A percentile compares a stretch with the other conserved stretches of the same genome.
Evolutionary conservation across 2,888 invertebrate genomes (phyloP).

Genomic region (Macropis europaea): DNA sequence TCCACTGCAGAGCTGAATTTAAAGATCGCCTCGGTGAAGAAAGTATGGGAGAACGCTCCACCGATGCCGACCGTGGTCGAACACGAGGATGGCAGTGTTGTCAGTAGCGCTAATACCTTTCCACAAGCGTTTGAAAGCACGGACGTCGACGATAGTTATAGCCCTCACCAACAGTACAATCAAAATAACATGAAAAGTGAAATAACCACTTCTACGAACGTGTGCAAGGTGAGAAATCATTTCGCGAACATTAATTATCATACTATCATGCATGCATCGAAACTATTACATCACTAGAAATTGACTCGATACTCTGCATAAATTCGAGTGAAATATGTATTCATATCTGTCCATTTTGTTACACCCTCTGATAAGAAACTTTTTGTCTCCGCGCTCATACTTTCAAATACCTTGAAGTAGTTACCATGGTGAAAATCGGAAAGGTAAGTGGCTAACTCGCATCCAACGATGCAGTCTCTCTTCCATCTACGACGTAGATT

Average conservation of each 20-base stretch:
- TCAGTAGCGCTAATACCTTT: slow-evolving; percentile 78
- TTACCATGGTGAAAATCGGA: slow-evolving; percentile 58
- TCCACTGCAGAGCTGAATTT: slow-evolving; percentile 94
- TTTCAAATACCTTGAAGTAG: slow-evolving; percentile 38
- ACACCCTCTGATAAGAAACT: not conserved
- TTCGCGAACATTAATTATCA: slow-evolving; percentile 54
- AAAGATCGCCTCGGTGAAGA: slow-evolving; percentile 97
- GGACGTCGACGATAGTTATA: slow-evolving; percentile 82
- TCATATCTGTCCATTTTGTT: slow-evolving; percentile 31
- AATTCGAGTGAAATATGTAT: slow-evolving; percentile 15
- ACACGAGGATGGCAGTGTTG: slow-evolving; percentile 81
- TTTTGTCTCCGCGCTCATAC: slow-evolving; percentile 18
- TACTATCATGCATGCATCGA: slow-evolving; percentile 50
- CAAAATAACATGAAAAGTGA: slow-evolving; percentile 80
- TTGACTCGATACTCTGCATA: slow-evolving; percentile 44
- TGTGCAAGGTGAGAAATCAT: slow-evolving; percentile 84
- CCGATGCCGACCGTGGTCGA: slow-evolving; percentile 86
- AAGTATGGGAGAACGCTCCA: slow-evolving; percentile 87
- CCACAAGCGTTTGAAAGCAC: slow-evolving; percentile 79
- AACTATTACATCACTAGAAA: slow-evolving; percentile 72
- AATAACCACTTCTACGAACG: slow-evolving; percentile 85
- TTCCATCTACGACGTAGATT: not conserved
- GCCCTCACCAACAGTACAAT: slow-evolving; percentile 81
- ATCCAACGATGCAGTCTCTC: slow-evolving; percentile 9
- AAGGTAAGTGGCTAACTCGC: slow-evolving; percentile 65